These are phyloP conservation scores for Meloidogyne chitwoodi DNA, from an alignment of 1,140 invertebrate genomes.

Conservation along the genomic window DNA sequence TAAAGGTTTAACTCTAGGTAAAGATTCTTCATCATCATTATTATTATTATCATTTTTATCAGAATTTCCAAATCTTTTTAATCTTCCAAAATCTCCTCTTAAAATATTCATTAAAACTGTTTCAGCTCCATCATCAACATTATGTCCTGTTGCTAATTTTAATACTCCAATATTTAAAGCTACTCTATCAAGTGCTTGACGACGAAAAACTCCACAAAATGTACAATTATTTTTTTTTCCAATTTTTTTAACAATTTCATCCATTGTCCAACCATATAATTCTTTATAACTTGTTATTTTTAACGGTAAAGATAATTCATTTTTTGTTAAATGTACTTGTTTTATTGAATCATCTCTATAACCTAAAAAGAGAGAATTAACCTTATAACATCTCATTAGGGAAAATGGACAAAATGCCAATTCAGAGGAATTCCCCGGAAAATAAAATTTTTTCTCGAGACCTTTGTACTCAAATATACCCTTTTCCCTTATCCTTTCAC, in stretches of 20 bases:
- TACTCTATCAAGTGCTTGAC: conserved; percentile 75
- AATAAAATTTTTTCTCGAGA: too few relatives aligned
- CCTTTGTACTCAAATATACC: too few relatives aligned
- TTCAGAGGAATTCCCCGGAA: too few relatives aligned
- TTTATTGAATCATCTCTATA: conserved; percentile 96
- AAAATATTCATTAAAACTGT: conserved; percentile 72
- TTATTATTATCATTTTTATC: conserved; percentile 40
- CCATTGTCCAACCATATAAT: conserved; percentile 99
- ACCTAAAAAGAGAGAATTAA: conserved; percentile 63
- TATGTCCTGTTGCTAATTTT: conserved; percentile 90
- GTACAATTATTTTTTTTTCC: conserved; percentile 93
- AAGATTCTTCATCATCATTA: conserved; percentile 74
- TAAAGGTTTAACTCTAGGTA: conserved; percentile 83
- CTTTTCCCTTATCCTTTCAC: too few relatives aligned
- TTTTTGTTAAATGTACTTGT: conserved; percentile 69
- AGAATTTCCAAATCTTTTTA: conserved; percentile 78
- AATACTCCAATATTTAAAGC: conserved; percentile 74
- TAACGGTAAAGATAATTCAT: conserved; percentile 86
- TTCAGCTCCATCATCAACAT: conserved; percentile 98
- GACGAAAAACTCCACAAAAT: conserved; percentile 61
- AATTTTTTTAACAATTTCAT: conserved; percentile 88
- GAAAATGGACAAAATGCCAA: too few relatives aligned
- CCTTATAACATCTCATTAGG: conserved; percentile 12
- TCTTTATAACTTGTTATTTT: conserved; percentile 91
- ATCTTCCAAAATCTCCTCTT: conserved; percentile 86